Evolutionary conservation across 2,888 invertebrate species (phyloP), one percentile per base, ranked within the genome.

Genomic region (Nudaria mundana): DNA sequence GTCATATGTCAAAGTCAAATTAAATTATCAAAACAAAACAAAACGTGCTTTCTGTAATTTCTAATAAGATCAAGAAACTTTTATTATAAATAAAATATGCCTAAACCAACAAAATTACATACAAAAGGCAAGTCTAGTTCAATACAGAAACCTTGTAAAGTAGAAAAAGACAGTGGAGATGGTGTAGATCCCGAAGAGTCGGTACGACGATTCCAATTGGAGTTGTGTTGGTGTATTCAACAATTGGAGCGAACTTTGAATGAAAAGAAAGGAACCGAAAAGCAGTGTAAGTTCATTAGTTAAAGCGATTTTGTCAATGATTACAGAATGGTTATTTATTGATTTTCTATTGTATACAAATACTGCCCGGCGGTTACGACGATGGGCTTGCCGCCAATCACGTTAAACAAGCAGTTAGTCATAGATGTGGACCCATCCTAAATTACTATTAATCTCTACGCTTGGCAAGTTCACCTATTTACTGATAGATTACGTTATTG

Each of bases 141-240:
- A 4, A 66, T 86, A 12, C 85, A 87, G 52, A 88, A 88, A 48
- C 64, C 75, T 13, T 76, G 65, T 41, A 82, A 79, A 58, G 59
- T 67, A 7, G 78, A 80, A 31, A 76, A 71, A 50, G 74, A 75
- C 26, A 59, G 48, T 12, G 45, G 70, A 5, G 73, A 77, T 11
- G 63, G 62, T 30, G 52, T 48, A 14, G 76, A 81, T 38, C 73
- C 77, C 1, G 85, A 84, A 37, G 91, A 94, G 79, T 78, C 88
- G 0, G 85, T 91, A 46, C 85, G 91, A 70, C 92, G 93, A 67
- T 94, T 94, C 64, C 93, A 95, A 71, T 57, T 93, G n/a, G 95
- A 95, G 74, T 76, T 95, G 4, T 93, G 91, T 63, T 95, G 95
- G 95, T 95, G 95, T 66, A 92, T 95, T 56, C 93, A 94, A 56